Percentiles rank a stretch among this genome's conserved stretches.
These are phyloP conservation scores for Sparus aurata DNA, from an alignment of 2,797 vertebrate genomes.

Conservation along the genomic window DNA sequence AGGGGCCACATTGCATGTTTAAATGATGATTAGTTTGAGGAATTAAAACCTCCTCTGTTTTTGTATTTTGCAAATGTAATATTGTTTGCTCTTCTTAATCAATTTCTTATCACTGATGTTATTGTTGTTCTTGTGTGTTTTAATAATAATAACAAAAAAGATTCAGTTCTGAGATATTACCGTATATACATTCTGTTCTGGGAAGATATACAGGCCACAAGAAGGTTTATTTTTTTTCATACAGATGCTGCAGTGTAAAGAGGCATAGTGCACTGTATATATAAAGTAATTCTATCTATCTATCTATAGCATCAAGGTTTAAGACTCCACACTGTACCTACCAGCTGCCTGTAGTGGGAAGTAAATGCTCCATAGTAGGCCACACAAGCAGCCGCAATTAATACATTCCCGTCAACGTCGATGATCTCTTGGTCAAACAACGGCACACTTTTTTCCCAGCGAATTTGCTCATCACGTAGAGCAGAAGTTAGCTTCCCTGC, in stretches of 20 bases:
- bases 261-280: neutral
- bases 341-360: constrained; percentile 87
- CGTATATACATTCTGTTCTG: neutral
- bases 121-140: neutral
- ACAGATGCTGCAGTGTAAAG: neutral
- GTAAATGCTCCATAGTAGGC: constrained; percentile 92
- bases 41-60: neutral
- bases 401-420: constrained; percentile 89
- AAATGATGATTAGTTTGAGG: neutral
- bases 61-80: neutral
- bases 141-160: constrained; percentile 4
- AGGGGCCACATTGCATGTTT: constrained; percentile 18
- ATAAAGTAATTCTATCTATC: no score
- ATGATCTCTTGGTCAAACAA: constrained; percentile 88
- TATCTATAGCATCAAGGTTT: neutral
- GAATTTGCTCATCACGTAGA: constrained; percentile 87
- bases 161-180: neutral
- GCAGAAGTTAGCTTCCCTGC: constrained; percentile 89
- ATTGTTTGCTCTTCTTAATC: neutral
- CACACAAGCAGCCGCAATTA: constrained; percentile 91
- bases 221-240: neutral
- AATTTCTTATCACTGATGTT: neutral
- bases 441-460: constrained; percentile 89
- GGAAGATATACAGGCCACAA: neutral
- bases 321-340: constrained; percentile 36